A percentile compares a stretch with the other conserved stretches of the same genome.
Conservation (phyloP, 2,113 vertebrate genomes). For the Peromyscus maniculatus region DNA sequence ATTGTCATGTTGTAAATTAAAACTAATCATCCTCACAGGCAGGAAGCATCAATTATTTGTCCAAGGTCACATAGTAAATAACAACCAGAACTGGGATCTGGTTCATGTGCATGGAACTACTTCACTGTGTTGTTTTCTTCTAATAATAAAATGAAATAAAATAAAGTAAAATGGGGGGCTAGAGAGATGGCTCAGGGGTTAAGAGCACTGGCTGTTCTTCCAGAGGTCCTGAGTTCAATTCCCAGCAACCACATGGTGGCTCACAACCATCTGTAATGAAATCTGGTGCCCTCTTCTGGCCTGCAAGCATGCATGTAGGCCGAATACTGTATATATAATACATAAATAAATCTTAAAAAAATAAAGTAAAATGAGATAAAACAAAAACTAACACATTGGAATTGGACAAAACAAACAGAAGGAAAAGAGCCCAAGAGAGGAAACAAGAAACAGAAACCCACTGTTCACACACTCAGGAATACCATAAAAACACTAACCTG, state of each 20-base stretch:
- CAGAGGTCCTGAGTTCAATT: too few relatives aligned
- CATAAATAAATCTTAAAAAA: not conserved
- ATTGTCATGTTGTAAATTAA: not conserved
- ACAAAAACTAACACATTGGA: not conserved
- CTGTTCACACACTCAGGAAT: not conserved
- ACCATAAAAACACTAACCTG: not conserved
- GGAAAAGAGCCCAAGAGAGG: not conserved
- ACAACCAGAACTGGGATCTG: not conserved
- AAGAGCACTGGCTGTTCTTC: too few relatives aligned
- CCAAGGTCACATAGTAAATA: not conserved
- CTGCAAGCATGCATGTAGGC: too few relatives aligned
- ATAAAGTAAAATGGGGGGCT: not conserved
- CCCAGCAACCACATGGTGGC: too few relatives aligned
- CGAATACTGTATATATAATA: too few relatives aligned
- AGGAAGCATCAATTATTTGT: not conserved
- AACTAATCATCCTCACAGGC: not conserved
- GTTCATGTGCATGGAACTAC: not conserved
- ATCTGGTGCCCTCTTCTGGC: too few relatives aligned
- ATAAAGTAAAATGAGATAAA: not conserved
- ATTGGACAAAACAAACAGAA: not conserved
- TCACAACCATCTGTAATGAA: too few relatives aligned
- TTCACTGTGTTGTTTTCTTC: not conserved
- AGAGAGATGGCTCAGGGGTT: too few relatives aligned
- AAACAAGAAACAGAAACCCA: not conserved
- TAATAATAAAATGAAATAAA: not conserved